A percentile compares a stretch with the other conserved stretches of the same genome.
Conservation (phyloP, 2,797 vertebrate species). For the Apogon talboti region DNA sequence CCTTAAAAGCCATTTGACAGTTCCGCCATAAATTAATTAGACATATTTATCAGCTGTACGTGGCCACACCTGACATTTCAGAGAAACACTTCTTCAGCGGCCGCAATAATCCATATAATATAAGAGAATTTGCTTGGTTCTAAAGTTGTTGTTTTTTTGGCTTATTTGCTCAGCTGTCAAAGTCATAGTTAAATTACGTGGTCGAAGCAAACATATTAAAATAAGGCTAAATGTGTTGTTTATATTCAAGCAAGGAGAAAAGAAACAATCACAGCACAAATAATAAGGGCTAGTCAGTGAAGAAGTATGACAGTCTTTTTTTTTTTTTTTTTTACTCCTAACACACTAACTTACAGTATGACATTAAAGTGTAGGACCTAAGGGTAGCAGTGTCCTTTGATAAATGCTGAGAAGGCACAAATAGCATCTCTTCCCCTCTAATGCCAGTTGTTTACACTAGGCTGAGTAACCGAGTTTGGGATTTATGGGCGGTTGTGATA, state of each 20-base stretch:
- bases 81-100: slow-evolving; percentile 36
- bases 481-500: slow-evolving; percentile 78
- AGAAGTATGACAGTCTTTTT: slow-evolving; percentile 1
- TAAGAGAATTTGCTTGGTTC: neutral
- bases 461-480: slow-evolving; percentile 67
- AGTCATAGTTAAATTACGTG: neutral
- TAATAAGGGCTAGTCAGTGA: slow-evolving; percentile 27
- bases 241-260: neutral
- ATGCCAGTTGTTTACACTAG: slow-evolving; percentile 72
- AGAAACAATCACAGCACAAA: neutral
- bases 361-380: slow-evolving; percentile 75
- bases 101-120: slow-evolving; percentile 5
- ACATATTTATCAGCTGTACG: slow-evolving; percentile 49
- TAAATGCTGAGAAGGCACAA: slow-evolving; percentile 77
- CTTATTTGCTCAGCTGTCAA: no score
- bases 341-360: slow-evolving; percentile 63
- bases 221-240: neutral
- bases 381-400: slow-evolving; percentile 74
- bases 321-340: slow-evolving; percentile 13
- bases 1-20: slow-evolving; percentile 69
- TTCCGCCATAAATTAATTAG: slow-evolving; percentile 53
- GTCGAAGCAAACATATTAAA: neutral
- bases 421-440: slow-evolving; percentile 41
- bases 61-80: slow-evolving; percentile 18
- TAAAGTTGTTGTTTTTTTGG: no score